Base-by-base conservation (phyloP, 2,113 vertebrate genomes). In the Benitochromis conjunctus region DNA sequence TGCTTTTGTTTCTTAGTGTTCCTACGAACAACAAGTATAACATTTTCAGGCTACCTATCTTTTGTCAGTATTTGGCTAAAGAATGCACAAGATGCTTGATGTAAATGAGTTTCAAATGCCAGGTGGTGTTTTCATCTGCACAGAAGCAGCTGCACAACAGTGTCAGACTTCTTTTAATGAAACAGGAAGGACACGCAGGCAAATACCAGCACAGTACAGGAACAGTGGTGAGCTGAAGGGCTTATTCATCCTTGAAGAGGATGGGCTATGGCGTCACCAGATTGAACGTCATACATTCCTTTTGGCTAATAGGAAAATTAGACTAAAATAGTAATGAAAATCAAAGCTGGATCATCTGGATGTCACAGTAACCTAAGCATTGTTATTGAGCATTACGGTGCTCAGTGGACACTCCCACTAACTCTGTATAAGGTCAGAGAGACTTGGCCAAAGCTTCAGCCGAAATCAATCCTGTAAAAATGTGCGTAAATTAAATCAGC, bases 51-150 rank as follows among this genome's bases (percentile, higher is more conserved):
- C 64, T 46, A 11, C 80, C 83, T 19, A 1, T 74, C 5, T 19
- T 74, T 48, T 62, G 53, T 85, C 10, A 5, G 19, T 51, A 31
- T 71, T 77, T 79, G 24, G 18, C 43, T 77, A 19, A 66, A 41
- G 57, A 74, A 38, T 71, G 38, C 43, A 58, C 10, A 9, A 84
- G 38, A 76, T 76, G 5, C 36, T 76, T 18, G 7, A 18, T 78
- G 54, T 83, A 18, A 84, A 58, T 7, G 14, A 51, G n/a, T 66
- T 86, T 71, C 66, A 60, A 11, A 43, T 77, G 62, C 60, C 83
- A 87, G 90, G 89, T 90, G 88, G 79, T 88, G 71, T 92, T 86
- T 88, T 81, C 43, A 81, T 80, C 76, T 78, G 46, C 46, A 64
- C 53, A 80, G 81, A 85, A 88, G 86, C 88, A 80, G 90, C 91